Evolutionary conservation across 2,113 vertebrate species (phyloP), one percentile per base, ranked within the genome.

Genomic region (Prochilodus magdalenae): DNA sequence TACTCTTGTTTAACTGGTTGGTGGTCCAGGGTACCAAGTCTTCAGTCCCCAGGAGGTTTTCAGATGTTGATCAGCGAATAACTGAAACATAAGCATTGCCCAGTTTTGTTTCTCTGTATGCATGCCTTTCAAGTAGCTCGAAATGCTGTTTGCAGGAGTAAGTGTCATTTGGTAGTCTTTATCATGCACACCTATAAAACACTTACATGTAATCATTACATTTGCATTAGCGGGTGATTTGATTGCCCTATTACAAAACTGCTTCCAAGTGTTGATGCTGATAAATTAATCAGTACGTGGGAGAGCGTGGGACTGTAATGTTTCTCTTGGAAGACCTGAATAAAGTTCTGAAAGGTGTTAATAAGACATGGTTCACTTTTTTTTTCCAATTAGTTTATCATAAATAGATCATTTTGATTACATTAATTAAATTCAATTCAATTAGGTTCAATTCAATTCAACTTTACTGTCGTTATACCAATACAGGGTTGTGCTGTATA

Each of bases 131-230:
- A n/a, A n/a, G n/a, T n/a, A n/a, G n/a, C n/a, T n/a, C n/a, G n/a
- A n/a, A n/a, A 36, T n/a, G 69, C 53, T 13, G 27, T 10, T 36
- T 47, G 36, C 5, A 1, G 60, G 33, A 22, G 24, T 49, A 20
- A 33, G 72, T 51, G 57, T 24, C 44, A 4, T 63, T 75, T 75
- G 53, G 4, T 12, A 60, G 53, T 67, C 30, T 66, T 66, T 66
- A 66, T 66, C 63, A 8, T 66, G 29, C 66, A 40, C 30, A 69
- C 33, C 30, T 69, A 69, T 69, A 40, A 69, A 69, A 69, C 66
- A 36, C 33, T 60, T 22, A 67, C 22, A 10, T 33, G 20, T 36
- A 36, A 22, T 33, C 29, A 67, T 67, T 67, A 36, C 8, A 67
- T 67, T 67, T 26, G 11, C 16, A 1, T 44, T 44, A 70, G 24